These are phyloP conservation scores for Kryptopterus vitreolus DNA, from an alignment of 2,797 vertebrate genomes.

Conservation along the genomic window DNA sequence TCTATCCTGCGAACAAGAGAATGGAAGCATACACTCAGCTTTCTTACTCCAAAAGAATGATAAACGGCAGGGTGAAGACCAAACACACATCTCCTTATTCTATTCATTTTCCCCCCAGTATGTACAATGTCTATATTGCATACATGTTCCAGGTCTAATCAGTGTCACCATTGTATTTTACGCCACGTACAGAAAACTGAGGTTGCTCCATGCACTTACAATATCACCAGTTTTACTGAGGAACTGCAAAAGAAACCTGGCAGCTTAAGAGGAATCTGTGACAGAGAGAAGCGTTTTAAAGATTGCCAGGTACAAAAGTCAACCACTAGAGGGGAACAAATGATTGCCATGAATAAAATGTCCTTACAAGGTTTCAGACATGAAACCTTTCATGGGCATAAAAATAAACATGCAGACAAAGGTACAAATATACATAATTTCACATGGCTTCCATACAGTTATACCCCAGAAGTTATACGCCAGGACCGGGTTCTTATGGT, in stretches of 20 bases:
- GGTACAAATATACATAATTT: background rate
- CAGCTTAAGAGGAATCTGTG: slow-evolving; percentile 67
- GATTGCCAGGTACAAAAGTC: slow-evolving; percentile 35
- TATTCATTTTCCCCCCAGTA: too few relatives aligned
- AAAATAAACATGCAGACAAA: background rate
- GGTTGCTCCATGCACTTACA: slow-evolving; percentile 70
- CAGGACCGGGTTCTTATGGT: slow-evolving; percentile 72
- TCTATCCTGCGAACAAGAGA: slow-evolving; percentile 62
- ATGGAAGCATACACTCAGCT: slow-evolving; percentile 59
- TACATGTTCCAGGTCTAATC: background rate
- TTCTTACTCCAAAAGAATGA: slow-evolving; percentile 57
- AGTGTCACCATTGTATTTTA: background rate
- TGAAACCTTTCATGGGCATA: background rate
- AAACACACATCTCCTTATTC: background rate
- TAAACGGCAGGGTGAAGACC: slow-evolving; percentile 59
- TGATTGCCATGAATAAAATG: background rate
- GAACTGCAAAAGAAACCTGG: slow-evolving; percentile 60
- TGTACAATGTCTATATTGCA: background rate
- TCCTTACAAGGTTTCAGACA: background rate
- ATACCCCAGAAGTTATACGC: slow-evolving; percentile 60
- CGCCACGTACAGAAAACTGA: slow-evolving; percentile 57
- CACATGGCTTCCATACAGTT: slow-evolving; percentile 37
- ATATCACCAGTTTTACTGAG: slow-evolving; percentile 67
- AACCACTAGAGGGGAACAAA: slow-evolving; percentile 47
- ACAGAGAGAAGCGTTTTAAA: slow-evolving; percentile 66